phyloP scores from a whole-genome alignment of 2,113 vertebrate genomes.

The Oceanites oceanicus region DNA sequence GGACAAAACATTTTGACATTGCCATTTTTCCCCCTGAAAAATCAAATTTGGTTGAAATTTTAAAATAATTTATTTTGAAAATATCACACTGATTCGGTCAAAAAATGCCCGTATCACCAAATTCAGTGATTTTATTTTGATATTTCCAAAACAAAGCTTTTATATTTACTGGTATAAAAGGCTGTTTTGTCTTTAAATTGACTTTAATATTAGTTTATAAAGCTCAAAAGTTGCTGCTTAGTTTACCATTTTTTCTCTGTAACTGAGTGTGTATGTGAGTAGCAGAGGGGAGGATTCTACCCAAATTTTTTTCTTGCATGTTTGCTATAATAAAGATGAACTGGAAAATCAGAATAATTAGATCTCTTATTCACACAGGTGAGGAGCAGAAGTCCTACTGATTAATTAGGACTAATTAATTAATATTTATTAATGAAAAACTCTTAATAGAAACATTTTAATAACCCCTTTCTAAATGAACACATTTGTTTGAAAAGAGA shows the following conservation, averaged over 20 bases:
- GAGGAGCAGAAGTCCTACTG: neutral
- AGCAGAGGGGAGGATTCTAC: neutral
- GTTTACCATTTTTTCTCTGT: neutral
- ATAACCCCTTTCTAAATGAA: neutral
- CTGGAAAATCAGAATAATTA: neutral
- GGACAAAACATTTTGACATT: neutral
- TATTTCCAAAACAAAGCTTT: neutral
- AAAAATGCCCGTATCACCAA: neutral
- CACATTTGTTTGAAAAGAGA: neutral
- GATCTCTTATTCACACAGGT: neutral
- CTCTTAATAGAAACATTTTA: neutral
- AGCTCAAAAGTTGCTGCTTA: neutral
- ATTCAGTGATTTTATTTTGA: neutral
- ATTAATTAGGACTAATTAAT: neutral
- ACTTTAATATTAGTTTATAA: neutral
- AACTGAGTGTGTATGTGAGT: neutral
- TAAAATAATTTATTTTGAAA: neutral
- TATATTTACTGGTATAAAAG: neutral
- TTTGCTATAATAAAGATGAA: neutral
- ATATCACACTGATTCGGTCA: neutral
- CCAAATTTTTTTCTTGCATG: neutral
- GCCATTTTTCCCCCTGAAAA: neutral
- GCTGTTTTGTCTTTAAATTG: neutral
- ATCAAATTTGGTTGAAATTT: neutral
- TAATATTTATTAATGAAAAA: neutral